Evolutionary conservation across 1,140 invertebrate genomes (phyloP).

Genomic region (Leptoteleia sp.): DNA sequence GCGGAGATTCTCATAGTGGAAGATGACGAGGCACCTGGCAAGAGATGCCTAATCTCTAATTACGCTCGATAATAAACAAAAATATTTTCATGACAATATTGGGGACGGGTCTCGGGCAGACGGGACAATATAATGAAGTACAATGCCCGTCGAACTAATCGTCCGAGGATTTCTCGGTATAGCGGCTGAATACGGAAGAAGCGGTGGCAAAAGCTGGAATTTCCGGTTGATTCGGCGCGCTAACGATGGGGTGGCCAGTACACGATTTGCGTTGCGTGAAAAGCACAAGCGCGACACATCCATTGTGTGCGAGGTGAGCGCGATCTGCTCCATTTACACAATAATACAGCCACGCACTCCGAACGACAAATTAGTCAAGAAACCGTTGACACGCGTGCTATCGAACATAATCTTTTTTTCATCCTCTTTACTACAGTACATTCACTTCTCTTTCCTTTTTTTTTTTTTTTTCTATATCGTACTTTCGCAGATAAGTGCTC

Average conservation of each 20-base stretch:
- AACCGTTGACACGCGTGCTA: constrained; percentile 71
- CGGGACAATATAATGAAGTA: constrained; percentile 56
- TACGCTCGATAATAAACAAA: constrained; percentile 71
- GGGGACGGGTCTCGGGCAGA: constrained; percentile 54
- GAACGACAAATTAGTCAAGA: constrained; percentile 76
- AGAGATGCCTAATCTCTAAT: constrained; percentile 70
- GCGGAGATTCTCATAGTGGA: constrained; percentile 59
- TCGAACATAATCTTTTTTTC: constrained; percentile 27
- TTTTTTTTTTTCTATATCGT: not conserved
- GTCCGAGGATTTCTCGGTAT: constrained; percentile 65
- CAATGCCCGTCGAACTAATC: constrained; percentile 57
- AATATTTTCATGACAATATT: constrained; percentile 78
- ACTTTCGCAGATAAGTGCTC: constrained; percentile 14
- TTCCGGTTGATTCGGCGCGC: constrained; percentile 81
- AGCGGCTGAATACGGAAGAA: constrained; percentile 76
- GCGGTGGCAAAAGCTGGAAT: constrained; percentile 80
- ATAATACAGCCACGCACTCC: constrained; percentile 76
- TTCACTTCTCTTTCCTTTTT: constrained; percentile 1
- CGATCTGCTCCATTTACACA: constrained; percentile 79
- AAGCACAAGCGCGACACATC: constrained; percentile 58
- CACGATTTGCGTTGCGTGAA: constrained; percentile 69
- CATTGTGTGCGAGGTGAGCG: constrained; percentile 71
- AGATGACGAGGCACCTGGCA: constrained; percentile 56
- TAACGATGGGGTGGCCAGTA: constrained; percentile 79
- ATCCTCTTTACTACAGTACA: not conserved